These are phyloP conservation scores for Sebastes umbrosus DNA, from an alignment of 2,797 vertebrate genomes.

Conservation along the genomic window DNA sequence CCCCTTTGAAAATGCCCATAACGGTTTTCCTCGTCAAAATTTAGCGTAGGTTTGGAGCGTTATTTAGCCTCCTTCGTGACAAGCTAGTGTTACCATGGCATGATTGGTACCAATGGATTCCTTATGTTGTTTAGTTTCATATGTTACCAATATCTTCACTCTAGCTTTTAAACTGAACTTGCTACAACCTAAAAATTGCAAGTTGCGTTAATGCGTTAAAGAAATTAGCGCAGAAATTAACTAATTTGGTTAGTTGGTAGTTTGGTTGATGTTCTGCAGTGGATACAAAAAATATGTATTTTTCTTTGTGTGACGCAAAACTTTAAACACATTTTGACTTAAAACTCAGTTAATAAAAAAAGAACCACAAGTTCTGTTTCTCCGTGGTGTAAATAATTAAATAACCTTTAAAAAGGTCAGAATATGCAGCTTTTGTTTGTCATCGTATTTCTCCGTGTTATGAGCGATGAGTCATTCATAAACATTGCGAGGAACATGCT, in stretches of 20 bases:
- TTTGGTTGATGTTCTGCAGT: not conserved
- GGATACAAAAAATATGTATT: not conserved
- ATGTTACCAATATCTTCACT: too few relatives aligned
- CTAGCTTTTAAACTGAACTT: too few relatives aligned
- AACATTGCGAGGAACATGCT: constrained; percentile 6
- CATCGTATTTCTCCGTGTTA: constrained; percentile 1
- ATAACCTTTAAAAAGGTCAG: constrained; percentile 58
- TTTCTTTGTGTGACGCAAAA: not conserved
- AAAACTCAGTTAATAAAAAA: not conserved
- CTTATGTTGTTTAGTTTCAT: too few relatives aligned
- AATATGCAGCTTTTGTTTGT: constrained; percentile 28
- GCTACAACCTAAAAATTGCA: too few relatives aligned
- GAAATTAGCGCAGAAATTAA: too few relatives aligned
- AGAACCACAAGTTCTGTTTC: not conserved
- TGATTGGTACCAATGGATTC: too few relatives aligned
- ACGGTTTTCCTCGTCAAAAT: too few relatives aligned
- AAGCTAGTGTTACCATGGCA: too few relatives aligned
- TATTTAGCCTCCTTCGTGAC: too few relatives aligned
- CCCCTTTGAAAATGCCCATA: too few relatives aligned
- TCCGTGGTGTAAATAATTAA: not conserved
- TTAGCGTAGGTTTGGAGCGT: too few relatives aligned
- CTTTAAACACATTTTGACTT: not conserved
- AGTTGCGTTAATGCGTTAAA: too few relatives aligned
- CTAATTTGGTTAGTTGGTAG: not conserved
- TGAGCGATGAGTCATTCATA: constrained; percentile 15